phyloP scores from a whole-genome alignment of 2,888 invertebrate species.

The Xiphydria camelus region DNA sequence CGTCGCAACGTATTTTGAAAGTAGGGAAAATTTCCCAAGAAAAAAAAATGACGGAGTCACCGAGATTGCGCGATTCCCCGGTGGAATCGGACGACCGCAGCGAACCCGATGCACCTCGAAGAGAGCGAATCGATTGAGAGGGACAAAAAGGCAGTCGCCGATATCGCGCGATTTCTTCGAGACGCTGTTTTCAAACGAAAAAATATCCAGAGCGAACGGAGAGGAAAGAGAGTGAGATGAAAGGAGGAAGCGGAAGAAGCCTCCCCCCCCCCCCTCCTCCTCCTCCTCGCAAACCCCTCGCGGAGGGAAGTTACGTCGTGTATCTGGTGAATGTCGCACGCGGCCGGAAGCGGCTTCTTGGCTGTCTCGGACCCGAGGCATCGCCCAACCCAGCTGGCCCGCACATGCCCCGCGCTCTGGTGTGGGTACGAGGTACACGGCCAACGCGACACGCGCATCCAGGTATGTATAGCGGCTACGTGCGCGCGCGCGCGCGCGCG shows the following conservation, averaged over 20 bases:
- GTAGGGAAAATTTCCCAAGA: too few species aligned
- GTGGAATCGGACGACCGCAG: too few species aligned
- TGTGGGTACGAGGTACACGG: neutral
- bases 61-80: too few species aligned
- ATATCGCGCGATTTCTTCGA: too few species aligned
- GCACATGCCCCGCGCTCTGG: slow-evolving; percentile 39
- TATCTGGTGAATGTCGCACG: slow-evolving; percentile 49
- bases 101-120: too few species aligned
- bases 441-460: neutral
- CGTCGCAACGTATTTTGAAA: too few species aligned
- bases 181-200: too few species aligned
- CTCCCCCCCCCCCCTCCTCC: neutral
- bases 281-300: slow-evolving; percentile 2
- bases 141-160: too few species aligned
- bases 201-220: too few species aligned
- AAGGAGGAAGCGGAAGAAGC: slow-evolving; percentile 9
- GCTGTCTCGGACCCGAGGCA: slow-evolving; percentile 32
- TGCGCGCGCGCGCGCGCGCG: neutral
- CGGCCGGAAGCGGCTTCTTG: slow-evolving; percentile 50
- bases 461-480: neutral
- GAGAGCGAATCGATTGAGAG: too few species aligned
- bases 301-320: slow-evolving; percentile 11
- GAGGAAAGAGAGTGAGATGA: too few species aligned
- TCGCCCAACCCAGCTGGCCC: slow-evolving; percentile 41
- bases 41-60: too few species aligned